phyloP scores from a whole-genome alignment of 2,888 invertebrate genomes.

The Cephalotes varians region DNA sequence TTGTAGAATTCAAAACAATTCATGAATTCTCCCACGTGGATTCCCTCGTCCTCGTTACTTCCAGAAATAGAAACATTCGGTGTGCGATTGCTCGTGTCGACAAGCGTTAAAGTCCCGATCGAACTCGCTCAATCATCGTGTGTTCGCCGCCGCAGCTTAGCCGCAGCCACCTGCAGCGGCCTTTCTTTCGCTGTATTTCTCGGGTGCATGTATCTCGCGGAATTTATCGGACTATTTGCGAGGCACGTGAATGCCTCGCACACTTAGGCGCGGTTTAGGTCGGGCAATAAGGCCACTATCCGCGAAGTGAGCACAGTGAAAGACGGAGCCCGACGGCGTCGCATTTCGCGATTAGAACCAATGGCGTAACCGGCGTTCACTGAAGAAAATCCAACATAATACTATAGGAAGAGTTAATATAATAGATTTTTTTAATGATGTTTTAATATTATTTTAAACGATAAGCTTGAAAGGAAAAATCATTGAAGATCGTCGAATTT shows the following conservation, averaged over 20 bases:
- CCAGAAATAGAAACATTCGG: neutral
- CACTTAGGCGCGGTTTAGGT: conserved; percentile 55
- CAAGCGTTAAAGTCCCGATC: neutral
- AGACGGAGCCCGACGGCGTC: conserved; percentile 22
- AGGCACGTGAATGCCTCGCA: conserved; percentile 47
- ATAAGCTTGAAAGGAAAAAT: neutral
- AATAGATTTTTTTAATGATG: neutral
- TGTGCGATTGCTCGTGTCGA: neutral
- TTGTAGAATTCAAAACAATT: neutral
- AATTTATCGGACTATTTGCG: conserved; percentile 57
- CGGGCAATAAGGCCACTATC: conserved; percentile 51
- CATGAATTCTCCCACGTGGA: neutral
- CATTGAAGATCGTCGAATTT: neutral
- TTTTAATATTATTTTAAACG: conserved; percentile 1
- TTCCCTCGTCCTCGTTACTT: neutral
- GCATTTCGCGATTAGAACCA: conserved; percentile 31
- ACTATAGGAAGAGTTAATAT: neutral
- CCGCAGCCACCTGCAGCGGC: conserved; percentile 51
- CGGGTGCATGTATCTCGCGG: conserved; percentile 8
- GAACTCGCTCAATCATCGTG: conserved; percentile 14
- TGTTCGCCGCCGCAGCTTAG: conserved; percentile 2
- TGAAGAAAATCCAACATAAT: neutral
- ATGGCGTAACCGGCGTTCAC: conserved; percentile 2
- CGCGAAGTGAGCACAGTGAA: conserved; percentile 32
- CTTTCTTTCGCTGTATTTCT: conserved; percentile 35